Evolutionary conservation across 2,888 invertebrate species (phyloP), one percentile per base, ranked within the genome.

Genomic region (Thelaira solivaga): DNA sequence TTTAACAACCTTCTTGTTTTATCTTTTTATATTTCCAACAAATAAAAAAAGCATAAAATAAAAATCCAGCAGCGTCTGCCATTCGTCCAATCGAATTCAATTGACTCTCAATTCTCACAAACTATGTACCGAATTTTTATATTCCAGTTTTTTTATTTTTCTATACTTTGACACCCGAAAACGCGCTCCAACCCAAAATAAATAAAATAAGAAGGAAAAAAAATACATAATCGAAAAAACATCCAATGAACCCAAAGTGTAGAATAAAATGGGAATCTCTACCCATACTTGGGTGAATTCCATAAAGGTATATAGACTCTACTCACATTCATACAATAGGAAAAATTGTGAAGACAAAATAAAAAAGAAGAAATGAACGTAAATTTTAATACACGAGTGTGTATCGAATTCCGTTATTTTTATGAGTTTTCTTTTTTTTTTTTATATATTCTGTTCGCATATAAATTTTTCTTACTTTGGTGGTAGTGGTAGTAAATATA

Each of bases 51-150:
- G 51, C 41, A 26, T 29, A 41, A 64, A 24, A 10, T 55, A 64
- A 55, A 36, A 64, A 41, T 64, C 34, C 79, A 65, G 61, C 62
- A 64, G 59, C 67, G 55, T 68, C 59, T 75, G 80, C 71, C 73
- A 62, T 73, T 81, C 84, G 85, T 82, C 87, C 86, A 86, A 86
- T 86, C 86, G 86, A 86, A 86, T 87, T 85, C 87, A 87, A 86
- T 86, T 86, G 86, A 86, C 86, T 85, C 86, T 84, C 86, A 84
- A 86, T 86, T 86, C 76, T 81, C 59, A 59, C 53, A 73, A 67
- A 65, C 76, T 80, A 76, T 75, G 62, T 67, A 62, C 29, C 77
- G 41, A 36, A 77, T 77, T 77, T 76, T 76, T 76, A 67, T 71
- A 71, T 78, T 74, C 41, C 61, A 55, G 65, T 57, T 62, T 55